Conservation (phyloP, 2,888 invertebrate genomes). For the Galerucella nymphaeae region DNA sequence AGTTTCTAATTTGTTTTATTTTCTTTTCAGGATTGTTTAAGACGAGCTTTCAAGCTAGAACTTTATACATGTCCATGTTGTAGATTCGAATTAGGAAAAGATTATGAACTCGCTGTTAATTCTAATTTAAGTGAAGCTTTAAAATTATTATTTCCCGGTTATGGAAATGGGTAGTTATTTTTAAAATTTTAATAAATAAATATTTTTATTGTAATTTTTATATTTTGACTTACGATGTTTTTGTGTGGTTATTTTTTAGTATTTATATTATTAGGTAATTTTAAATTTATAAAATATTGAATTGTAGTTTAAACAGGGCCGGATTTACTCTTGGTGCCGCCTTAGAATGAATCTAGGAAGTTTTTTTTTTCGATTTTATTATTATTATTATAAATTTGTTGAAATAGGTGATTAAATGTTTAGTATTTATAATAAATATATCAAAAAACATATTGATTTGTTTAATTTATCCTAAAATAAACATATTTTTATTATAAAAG, state of each 20-base stretch:
- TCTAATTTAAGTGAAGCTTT: slow-evolving; percentile 69
- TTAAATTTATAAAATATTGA: no score
- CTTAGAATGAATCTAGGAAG: no score
- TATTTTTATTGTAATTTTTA: background rate
- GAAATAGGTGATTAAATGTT: background rate
- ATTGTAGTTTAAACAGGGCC: no score
- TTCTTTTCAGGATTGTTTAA: slow-evolving; percentile 67
- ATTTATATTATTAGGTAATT: no score
- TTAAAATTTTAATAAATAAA: background rate
- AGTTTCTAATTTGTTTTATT: slow-evolving; percentile 16
- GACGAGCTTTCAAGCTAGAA: slow-evolving; percentile 74
- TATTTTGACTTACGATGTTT: background rate
- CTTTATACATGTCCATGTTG: slow-evolving; percentile 77
- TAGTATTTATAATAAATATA: background rate
- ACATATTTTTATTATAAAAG: no score
- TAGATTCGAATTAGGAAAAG: slow-evolving; percentile 71
- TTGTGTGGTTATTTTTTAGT: no score
- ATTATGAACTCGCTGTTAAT: slow-evolving; percentile 69
- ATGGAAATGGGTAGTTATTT: slow-evolving; percentile 58
- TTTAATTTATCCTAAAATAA: background rate
- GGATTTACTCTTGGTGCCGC: no score
- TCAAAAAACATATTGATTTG: background rate
- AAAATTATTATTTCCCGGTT: slow-evolving; percentile 75
- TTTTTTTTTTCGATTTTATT: no score
- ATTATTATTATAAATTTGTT: no score